phyloP scores from a whole-genome alignment of 2,797 vertebrate genomes.

The Zalophus californianus region DNA sequence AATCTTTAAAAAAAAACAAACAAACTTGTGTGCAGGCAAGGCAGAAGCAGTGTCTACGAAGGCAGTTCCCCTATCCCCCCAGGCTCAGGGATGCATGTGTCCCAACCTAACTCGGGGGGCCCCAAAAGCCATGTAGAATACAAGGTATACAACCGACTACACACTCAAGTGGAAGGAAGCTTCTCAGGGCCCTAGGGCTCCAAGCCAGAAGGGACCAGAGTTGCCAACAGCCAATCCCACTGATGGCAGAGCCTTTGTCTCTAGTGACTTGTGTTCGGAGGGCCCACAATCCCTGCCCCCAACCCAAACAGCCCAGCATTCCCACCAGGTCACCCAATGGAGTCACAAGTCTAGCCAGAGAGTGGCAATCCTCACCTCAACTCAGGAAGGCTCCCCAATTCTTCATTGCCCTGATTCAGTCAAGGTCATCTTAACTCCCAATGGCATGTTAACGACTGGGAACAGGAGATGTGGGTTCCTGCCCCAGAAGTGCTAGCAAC shows the following conservation, averaged over 20 bases:
- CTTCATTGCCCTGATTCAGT: neutral
- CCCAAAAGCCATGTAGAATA: neutral
- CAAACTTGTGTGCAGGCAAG: neutral
- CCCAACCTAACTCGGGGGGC: neutral
- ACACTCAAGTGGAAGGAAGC: neutral
- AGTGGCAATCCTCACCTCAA: neutral
- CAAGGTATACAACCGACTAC: neutral
- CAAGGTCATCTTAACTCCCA: constrained; percentile 65
- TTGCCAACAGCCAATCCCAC: neutral
- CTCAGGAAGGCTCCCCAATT: neutral
- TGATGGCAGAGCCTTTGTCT: neutral
- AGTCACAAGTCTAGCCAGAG: neutral
- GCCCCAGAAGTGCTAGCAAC: neutral
- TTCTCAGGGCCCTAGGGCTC: neutral
- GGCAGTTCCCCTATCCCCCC: neutral
- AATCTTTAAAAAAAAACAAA: too few species aligned
- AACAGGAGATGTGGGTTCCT: neutral
- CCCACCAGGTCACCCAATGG: neutral
- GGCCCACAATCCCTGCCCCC: neutral
- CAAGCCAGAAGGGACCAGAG: neutral
- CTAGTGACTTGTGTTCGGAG: neutral
- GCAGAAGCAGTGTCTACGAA: accelerated
- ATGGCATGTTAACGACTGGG: neutral
- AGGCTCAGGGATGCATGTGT: neutral
- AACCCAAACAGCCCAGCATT: neutral